These are phyloP conservation scores for Taphrorychus bicolor DNA, from an alignment of 2,888 invertebrate genomes.

Conservation along the genomic window DNA sequence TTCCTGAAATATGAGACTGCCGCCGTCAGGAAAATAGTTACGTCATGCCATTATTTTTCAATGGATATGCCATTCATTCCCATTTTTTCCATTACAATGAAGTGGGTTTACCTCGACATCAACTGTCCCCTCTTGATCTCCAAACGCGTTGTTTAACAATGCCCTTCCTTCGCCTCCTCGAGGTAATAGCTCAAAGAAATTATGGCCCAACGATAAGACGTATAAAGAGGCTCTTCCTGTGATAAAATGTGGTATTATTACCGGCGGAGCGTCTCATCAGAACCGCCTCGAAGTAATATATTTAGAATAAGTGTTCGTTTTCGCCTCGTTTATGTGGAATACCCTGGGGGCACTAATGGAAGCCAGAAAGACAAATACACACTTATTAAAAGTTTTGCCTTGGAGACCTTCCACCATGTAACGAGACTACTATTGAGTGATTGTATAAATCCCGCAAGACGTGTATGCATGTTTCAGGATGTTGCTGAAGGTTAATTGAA, in stretches of 20 bases:
- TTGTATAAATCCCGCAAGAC: too few relatives aligned
- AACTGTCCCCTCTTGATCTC: background rate
- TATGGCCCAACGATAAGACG: constrained; percentile 46
- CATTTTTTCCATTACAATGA: background rate
- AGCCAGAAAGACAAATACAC: background rate
- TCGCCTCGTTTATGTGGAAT: background rate
- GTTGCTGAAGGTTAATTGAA: too few relatives aligned
- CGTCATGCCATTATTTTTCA: background rate
- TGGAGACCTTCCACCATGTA: too few relatives aligned
- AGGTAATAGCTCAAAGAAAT: constrained; percentile 10
- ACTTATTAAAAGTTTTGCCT: background rate
- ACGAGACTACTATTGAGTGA: too few relatives aligned
- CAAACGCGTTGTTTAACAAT: background rate
- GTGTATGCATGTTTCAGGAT: too few relatives aligned
- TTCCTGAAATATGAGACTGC: constrained; percentile 3
- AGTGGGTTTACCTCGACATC: background rate
- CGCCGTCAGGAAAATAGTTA: constrained; percentile 9
- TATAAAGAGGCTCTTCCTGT: constrained; percentile 49
- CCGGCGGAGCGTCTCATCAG: constrained; percentile 31
- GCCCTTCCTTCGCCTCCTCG: background rate
- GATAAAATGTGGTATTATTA: constrained; percentile 48
- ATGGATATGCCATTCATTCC: background rate
- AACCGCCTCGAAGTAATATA: constrained; percentile 33
- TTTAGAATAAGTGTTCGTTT: constrained; percentile 36
- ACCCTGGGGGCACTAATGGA: background rate